phyloP scores from a whole-genome alignment of 2,797 vertebrate species.

The Spatula clypeata region DNA sequence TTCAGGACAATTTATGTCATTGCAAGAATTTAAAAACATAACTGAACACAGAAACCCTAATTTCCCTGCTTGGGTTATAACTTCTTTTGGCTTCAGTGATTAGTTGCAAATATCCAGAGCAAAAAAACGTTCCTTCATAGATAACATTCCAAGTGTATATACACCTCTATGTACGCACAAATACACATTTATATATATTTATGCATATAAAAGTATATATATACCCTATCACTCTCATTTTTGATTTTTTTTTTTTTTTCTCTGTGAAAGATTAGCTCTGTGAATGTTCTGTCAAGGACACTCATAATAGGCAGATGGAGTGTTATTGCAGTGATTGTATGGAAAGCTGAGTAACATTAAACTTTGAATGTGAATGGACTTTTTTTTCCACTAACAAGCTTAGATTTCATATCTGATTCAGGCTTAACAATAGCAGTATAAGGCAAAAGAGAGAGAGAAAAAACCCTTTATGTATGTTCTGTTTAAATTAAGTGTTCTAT shows the following conservation, averaged over 20 bases:
- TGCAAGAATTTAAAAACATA: background rate
- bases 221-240: background rate
- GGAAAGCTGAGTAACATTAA: slow-evolving; percentile 47
- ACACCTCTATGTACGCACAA: background rate
- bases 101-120: background rate
- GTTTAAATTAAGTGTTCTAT: slow-evolving; percentile 65
- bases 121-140: background rate
- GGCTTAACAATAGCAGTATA: slow-evolving; percentile 45
- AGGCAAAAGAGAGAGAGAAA: slow-evolving; percentile 14
- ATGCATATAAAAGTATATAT: background rate
- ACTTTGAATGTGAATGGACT: slow-evolving; percentile 52
- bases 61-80: background rate
- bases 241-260: background rate
- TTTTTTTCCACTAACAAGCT: slow-evolving; percentile 51
- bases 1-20: background rate
- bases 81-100: background rate
- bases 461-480: slow-evolving; percentile 50
- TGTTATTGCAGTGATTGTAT: slow-evolving; percentile 34
- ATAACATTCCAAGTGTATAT: background rate
- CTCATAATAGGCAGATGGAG: slow-evolving; percentile 44
- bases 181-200: fast-evolving
- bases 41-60: background rate
- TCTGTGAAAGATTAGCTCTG: background rate
- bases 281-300: slow-evolving; percentile 56
- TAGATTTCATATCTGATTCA: slow-evolving; percentile 62